phyloP scores from a whole-genome alignment of 2,113 vertebrate species.

The Seriola quinqueradiata region DNA sequence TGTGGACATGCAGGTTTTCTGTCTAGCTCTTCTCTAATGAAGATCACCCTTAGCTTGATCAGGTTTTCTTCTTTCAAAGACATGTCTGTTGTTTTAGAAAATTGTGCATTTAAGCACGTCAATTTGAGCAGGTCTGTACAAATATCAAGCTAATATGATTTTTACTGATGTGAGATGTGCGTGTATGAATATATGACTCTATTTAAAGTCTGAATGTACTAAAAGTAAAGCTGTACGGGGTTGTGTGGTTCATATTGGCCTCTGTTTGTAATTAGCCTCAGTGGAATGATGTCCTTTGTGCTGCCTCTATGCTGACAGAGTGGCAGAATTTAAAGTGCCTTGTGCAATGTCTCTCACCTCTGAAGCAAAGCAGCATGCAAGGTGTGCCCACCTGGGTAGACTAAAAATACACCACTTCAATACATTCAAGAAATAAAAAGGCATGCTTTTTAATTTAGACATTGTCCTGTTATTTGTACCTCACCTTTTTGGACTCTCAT shows the following conservation, averaged over 20 bases:
- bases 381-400: slow-evolving; percentile 69
- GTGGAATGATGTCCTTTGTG: slow-evolving; percentile 72
- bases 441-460: slow-evolving; percentile 86
- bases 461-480: slow-evolving; percentile 60
- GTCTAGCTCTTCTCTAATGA: slow-evolving; percentile 44
- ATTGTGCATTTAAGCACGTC: slow-evolving; percentile 62
- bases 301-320: slow-evolving; percentile 72
- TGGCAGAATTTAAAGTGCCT: slow-evolving; percentile 86
- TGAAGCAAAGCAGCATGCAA: slow-evolving; percentile 77
- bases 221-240: slow-evolving; percentile 69
- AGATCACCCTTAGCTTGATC: slow-evolving; percentile 49
- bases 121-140: slow-evolving; percentile 76
- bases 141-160: slow-evolving; percentile 81
- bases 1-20: slow-evolving; percentile 48
- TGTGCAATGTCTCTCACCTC: slow-evolving; percentile 82
- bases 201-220: slow-evolving; percentile 84
- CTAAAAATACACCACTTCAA: slow-evolving; percentile 60
- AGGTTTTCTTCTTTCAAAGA: slow-evolving; percentile 61
- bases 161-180: slow-evolving; percentile 77
- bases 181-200: slow-evolving; percentile 80
- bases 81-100: slow-evolving; percentile 64
- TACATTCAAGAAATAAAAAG: slow-evolving; percentile 79
- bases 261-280: slow-evolving; percentile 63
- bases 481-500: not conserved
- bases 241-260: slow-evolving; percentile 60